phyloP scores from a whole-genome alignment of 2,888 invertebrate genomes.

The Pseudococcus longispinus region DNA sequence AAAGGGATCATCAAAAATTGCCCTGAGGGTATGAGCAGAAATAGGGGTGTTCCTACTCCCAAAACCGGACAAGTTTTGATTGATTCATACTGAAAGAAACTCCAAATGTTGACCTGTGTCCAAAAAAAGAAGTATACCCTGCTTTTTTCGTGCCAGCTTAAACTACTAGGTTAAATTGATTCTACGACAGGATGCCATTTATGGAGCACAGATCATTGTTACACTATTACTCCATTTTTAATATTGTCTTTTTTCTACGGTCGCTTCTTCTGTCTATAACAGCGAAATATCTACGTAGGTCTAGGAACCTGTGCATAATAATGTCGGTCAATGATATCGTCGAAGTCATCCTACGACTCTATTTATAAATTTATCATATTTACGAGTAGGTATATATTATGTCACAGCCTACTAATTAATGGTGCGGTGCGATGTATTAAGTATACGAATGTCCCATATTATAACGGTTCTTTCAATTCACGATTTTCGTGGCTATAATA shows the following conservation, averaged over 20 bases:
- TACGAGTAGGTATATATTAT: slow-evolving; percentile 8
- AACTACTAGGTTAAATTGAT: neutral
- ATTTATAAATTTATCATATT: slow-evolving; percentile 31
- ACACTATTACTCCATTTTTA: slow-evolving; percentile 2
- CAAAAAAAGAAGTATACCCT: too few relatives aligned
- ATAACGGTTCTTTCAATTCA: slow-evolving; percentile 24
- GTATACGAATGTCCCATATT: slow-evolving; percentile 19
- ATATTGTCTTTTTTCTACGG: neutral
- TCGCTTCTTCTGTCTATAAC: neutral
- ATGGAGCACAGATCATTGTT: neutral
- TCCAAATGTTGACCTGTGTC: too few relatives aligned
- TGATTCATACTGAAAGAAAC: too few relatives aligned
- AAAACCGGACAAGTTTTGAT: too few relatives aligned
- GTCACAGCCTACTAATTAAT: slow-evolving; percentile 40
- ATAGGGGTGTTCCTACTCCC: too few relatives aligned
- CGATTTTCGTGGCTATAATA: slow-evolving; percentile 22
- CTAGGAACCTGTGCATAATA: neutral
- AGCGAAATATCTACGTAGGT: neutral
- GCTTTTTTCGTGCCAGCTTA: too few relatives aligned
- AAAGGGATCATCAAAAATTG: too few relatives aligned
- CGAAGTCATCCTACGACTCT: slow-evolving; percentile 20
- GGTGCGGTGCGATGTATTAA: neutral
- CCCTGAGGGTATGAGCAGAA: too few relatives aligned
- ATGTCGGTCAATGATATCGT: slow-evolving; percentile 37
- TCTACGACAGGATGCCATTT: neutral